Percentiles rank a stretch among this genome's conserved stretches.
Conservation (phyloP, 2,797 vertebrate species). For the Naso thynnoides region DNA sequence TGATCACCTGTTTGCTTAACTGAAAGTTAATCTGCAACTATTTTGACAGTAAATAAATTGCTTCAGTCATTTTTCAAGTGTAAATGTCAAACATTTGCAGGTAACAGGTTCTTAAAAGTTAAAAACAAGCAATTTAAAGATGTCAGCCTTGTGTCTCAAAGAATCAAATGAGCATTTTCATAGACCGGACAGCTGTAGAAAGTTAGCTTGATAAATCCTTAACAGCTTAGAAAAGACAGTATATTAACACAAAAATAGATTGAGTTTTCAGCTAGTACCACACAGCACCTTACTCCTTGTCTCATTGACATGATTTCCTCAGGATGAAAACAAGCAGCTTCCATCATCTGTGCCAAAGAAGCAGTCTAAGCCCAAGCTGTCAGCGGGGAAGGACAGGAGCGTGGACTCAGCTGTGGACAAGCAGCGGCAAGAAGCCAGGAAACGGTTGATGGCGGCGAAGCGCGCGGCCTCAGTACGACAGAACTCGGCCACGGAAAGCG, state of each 20-base stretch:
- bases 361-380: slow-evolving; percentile 91
- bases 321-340: slow-evolving; percentile 95
- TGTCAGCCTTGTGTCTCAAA: too few relatives aligned
- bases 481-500: slow-evolving; percentile 98
- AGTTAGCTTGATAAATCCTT: neutral
- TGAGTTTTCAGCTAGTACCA: slow-evolving; percentile 1
- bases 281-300: slow-evolving; percentile 14
- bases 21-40: neutral
- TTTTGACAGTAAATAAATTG: neutral
- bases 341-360: slow-evolving; percentile 95
- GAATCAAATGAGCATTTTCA: too few relatives aligned
- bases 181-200: too few relatives aligned
- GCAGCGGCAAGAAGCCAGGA: slow-evolving; percentile 97
- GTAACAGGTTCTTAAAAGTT: neutral
- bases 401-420: slow-evolving; percentile 92
- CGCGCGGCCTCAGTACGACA: slow-evolving; percentile 95
- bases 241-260: neutral
- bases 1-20: neutral
- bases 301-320: slow-evolving; percentile 15
- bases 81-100: neutral
- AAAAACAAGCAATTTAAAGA: neutral
- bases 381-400: slow-evolving; percentile 91
- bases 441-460: slow-evolving; percentile 97
- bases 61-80: neutral
- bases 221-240: slow-evolving; percentile 1